Base-by-base conservation (phyloP, 2,888 invertebrate species). In the Deilephila elpenor region DNA sequence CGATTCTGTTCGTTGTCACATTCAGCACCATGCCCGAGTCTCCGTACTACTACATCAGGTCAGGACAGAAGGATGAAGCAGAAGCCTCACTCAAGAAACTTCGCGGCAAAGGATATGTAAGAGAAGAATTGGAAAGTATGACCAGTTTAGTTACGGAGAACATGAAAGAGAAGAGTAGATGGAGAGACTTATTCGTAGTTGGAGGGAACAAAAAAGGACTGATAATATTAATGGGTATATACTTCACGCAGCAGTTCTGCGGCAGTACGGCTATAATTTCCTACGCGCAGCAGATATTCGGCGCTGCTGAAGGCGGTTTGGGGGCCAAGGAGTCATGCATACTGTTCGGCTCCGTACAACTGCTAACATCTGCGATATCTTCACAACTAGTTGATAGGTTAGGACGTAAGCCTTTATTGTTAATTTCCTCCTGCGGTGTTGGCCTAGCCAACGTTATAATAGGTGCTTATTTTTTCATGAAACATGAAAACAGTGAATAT, bases 21-120 rank as follows among this genome's bases (percentile, higher is more conserved):
- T 95, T 96, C 84, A 89, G 95, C 70, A 95, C 95, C 59, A 95
- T 96, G 93, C 96, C 96, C 0, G 97, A 97, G 84, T 96, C 96
- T 3, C 97, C 97, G 0, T 95, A 96, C 80, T 96, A 93, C 82
- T 92, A 92, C 83, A 90, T 96, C 34, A 94, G 95, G 71, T 87
- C 89, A 0, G 94, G 93, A 17, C 89, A 93, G 37, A 88, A 90
- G 8, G 95, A 95, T 53, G 88, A 93, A 74, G 96, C 96, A 0
- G 93, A 95, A 73, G 82, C 88, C 61, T 95, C 96, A 0, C 85
- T 97, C 71, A 92, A 95, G 80, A 95, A 93, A 83, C 90, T 97
- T 2, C 89, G 96, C 25, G 95, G 96, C 32, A 90, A 90, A 76
- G 84, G 87, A 20, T 95, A 95, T 80, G 95, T 96, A 67, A 89